These are phyloP conservation scores for Exocentrus adspersus DNA, from an alignment of 2,888 invertebrate species.

Conservation along the genomic window DNA sequence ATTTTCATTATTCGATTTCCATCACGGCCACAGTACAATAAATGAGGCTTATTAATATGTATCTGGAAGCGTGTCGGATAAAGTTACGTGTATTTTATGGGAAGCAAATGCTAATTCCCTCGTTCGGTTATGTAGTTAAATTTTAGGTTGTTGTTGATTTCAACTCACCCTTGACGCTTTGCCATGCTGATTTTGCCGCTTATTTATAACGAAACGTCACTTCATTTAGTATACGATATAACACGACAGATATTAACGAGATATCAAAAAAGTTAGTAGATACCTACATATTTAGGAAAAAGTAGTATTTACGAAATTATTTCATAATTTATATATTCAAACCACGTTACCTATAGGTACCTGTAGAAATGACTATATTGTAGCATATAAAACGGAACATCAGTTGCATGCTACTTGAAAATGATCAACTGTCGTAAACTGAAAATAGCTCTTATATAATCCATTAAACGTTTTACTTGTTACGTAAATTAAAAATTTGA, in stretches of 20 bases:
- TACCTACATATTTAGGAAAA: too few relatives aligned
- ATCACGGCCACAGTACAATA: background rate
- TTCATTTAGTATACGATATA: too few relatives aligned
- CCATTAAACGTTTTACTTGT: background rate
- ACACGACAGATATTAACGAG: too few relatives aligned
- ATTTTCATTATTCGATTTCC: background rate
- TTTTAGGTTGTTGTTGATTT: background rate
- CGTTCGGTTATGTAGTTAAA: background rate
- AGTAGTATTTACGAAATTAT: too few relatives aligned
- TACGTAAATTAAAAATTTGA: background rate
- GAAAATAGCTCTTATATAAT: background rate
- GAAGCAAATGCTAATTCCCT: background rate
- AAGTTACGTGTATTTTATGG: background rate
- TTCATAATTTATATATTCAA: too few relatives aligned
- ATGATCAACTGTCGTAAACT: background rate
- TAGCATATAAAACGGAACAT: background rate
- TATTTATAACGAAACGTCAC: too few relatives aligned
- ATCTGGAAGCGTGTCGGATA: background rate
- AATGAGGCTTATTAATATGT: constrained; percentile 3
- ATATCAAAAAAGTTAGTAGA: too few relatives aligned
- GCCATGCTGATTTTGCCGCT: background rate
- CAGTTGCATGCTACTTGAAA: background rate
- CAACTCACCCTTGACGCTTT: background rate
- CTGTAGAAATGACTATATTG: too few relatives aligned
- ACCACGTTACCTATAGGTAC: too few relatives aligned